Percentiles rank a stretch among this genome's conserved stretches.
phyloP scores from a whole-genome alignment of 2,888 invertebrate species.

The Nebria brevicollis region DNA sequence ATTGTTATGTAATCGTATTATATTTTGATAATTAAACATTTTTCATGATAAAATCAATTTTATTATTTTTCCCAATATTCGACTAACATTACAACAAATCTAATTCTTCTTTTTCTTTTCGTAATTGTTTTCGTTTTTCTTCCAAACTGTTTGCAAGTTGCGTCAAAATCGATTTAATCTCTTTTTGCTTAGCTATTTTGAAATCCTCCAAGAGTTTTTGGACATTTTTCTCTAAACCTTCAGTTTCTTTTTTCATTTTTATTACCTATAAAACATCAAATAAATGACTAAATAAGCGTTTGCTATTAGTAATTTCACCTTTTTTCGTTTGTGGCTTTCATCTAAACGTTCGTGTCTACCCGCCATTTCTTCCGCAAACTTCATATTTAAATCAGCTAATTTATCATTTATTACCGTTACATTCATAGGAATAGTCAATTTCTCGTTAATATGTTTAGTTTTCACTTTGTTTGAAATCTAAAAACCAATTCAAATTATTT shows the following conservation, averaged over 20 bases:
- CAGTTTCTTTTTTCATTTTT: constrained; percentile 10
- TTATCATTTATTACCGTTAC: constrained; percentile 6
- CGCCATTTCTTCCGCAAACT: constrained; percentile 7
- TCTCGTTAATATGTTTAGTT: neutral
- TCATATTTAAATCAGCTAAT: neutral
- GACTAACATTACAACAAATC: neutral
- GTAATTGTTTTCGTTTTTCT: constrained; percentile 12
- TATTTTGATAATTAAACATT: neutral
- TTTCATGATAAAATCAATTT: neutral
- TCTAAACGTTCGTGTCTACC: neutral
- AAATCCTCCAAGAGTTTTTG: neutral
- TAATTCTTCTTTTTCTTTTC: neutral
- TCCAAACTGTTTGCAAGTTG: neutral
- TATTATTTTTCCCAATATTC: too few relatives aligned
- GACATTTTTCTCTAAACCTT: constrained; percentile 3
- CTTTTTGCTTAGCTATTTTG: neutral
- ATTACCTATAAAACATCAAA: neutral
- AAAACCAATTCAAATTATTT: neutral
- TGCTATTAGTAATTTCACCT: neutral
- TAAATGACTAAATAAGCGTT: neutral
- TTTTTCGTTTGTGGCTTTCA: neutral
- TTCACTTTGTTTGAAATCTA: neutral
- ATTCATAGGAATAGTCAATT: neutral
- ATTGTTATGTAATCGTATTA: neutral
- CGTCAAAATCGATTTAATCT: neutral